Evolutionary conservation across 2,113 vertebrate species (phyloP).

Genomic region (Pelecanoides urinatrix): DNA sequence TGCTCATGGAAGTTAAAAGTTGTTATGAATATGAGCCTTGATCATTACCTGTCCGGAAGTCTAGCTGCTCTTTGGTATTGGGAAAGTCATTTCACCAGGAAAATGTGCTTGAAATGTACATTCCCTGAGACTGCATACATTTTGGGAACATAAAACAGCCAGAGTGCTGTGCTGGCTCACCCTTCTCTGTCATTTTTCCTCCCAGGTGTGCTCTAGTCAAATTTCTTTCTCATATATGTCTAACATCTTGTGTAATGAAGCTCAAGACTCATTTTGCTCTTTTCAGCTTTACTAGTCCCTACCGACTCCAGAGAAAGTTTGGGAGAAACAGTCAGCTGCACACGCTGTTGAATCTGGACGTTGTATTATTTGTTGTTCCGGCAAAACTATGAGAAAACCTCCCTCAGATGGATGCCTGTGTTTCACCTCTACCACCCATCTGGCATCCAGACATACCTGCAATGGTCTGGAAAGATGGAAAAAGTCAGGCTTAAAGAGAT

Average conservation of each 20-base stretch:
- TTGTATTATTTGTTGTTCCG: background rate
- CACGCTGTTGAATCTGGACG: background rate
- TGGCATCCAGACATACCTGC: background rate
- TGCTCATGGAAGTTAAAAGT: background rate
- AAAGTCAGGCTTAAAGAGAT: background rate
- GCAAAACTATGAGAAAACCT: background rate
- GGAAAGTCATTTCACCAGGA: background rate
- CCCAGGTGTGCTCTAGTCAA: background rate
- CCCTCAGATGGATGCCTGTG: accelerated
- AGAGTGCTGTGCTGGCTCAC: background rate
- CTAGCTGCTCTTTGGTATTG: background rate
- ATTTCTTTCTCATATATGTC: background rate
- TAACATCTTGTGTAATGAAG: background rate
- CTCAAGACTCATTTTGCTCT: background rate
- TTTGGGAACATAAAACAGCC: background rate
- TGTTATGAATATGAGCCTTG: background rate
- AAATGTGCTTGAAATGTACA: background rate
- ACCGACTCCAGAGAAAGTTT: background rate
- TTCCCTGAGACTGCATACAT: background rate
- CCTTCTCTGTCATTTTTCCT: background rate
- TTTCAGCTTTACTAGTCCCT: background rate
- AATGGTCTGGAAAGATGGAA: background rate
- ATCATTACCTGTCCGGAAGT: background rate
- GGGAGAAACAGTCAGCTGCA: background rate
- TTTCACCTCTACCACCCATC: background rate